Base-by-base conservation (phyloP, 2,888 invertebrate genomes). In the Steinernema hermaphroditum region DNA sequence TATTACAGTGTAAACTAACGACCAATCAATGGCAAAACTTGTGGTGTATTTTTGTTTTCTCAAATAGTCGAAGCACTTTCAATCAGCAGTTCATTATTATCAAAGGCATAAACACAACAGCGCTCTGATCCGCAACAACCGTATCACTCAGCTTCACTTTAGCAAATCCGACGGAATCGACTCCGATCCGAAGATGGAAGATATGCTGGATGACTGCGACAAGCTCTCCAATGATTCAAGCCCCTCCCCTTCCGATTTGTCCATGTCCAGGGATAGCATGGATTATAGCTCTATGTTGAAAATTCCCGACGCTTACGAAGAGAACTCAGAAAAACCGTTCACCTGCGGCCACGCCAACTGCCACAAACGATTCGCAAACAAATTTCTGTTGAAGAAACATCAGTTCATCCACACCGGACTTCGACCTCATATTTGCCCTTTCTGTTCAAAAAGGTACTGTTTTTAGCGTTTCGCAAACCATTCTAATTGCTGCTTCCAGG, bases 391-490 rank as follows among this genome's bases (percentile, higher is more conserved):
- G 24, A 86, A 86, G 73, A 86, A 86, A 76, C 86, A 86, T 76
- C 80, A 81, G 75, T 86, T 87, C 77, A 86, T 86, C 71, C 86
- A 86, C 75, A 87, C 85, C 22, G 86, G 86, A 22, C 80, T 83
- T 19, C 76, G 85, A 37, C 86, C 86, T 32, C 86, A 86, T 73
- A 74, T 78, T n/a, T 86, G 86, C 74, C 85, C 84, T 16, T 83
- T 75, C 72, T 86, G 86, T 74, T 70, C 72, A n/a, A 86, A 86
- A 74, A 73, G 80, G 86, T 86, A 70, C 62, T 19, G 2, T 2
- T 34, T 29, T 32, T 9, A 62, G 16, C n/a, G n/a, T 46, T 14
- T 19, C 27, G 73, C 32, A 16, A 29, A 14, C 8, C 46, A 14
- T 46, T 14, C 50, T 22, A 12, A n/a, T 22, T 2, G 68, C 14